Evolutionary conservation across 1,140 invertebrate genomes (phyloP).

Genomic region (Arctopsyche grandis): DNA sequence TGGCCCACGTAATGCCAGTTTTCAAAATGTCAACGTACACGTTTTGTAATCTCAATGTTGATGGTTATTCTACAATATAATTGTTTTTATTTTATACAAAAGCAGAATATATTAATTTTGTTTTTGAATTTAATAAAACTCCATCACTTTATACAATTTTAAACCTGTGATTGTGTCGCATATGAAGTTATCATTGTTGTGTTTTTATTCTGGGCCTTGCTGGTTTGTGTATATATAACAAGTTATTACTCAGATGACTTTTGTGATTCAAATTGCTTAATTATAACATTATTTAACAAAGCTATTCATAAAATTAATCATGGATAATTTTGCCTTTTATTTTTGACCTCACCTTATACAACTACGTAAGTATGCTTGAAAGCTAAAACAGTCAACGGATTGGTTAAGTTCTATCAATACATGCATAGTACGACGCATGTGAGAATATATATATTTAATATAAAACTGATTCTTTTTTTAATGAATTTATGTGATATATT

Average conservation of each 20-base stretch:
- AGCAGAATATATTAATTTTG: too few species aligned
- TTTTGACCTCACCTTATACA: conserved; percentile 5
- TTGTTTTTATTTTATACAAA: background rate
- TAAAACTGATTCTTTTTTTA: too few species aligned
- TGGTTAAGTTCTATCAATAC: too few species aligned
- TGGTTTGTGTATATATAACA: conserved; percentile 11
- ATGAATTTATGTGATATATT: too few species aligned
- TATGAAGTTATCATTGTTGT: background rate
- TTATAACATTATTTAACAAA: conserved; percentile 52
- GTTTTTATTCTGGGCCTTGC: background rate
- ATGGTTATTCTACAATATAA: background rate
- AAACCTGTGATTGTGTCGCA: background rate
- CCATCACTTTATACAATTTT: background rate
- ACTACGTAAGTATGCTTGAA: background rate
- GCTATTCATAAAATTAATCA: conserved; percentile 51
- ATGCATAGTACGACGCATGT: too few species aligned
- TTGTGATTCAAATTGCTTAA: conserved; percentile 51
- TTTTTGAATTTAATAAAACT: background rate
- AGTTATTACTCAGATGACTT: conserved; percentile 13
- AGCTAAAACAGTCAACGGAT: too few species aligned
- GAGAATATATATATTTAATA: too few species aligned
- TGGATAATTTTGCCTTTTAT: conserved; percentile 43
- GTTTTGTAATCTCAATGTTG: background rate
- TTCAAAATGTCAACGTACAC: background rate
- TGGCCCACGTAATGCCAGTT: background rate